Evolutionary conservation across 2,888 invertebrate genomes (phyloP), one percentile per base, ranked within the genome.

Genomic region (Parthenolecanium corni): DNA sequence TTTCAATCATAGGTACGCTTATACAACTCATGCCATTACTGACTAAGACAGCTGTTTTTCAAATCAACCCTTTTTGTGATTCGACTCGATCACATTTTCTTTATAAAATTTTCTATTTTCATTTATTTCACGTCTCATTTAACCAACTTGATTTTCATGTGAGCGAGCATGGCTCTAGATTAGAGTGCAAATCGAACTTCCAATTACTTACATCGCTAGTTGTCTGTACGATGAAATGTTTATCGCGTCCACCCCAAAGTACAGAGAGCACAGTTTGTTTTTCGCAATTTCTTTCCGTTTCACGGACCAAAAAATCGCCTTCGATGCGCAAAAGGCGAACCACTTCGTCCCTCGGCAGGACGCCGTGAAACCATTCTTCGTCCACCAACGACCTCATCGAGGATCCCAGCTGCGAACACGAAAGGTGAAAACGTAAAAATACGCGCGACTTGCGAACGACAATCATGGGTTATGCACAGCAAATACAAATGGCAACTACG

Each of bases 311-410:
- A 75, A 91, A 96, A 74, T 96, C 95, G 0, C 96, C 96, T 69
- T 96, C 90, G 62, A 85, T 85, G n/a, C 86, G 82, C 65, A 96
- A 78, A 44, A 96, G 78, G 65, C 94, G 78, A 47, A 94, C 93
- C 31, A 95, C 95, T 76, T 96, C 95, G 74, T 95, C 95, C 14
- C 96, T 80, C 0, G 96, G 96, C 65, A 96, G 75, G 12, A 95
- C 93, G 0, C 96, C 96, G 72, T 96, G 96, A 76, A 95, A 95
- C 94, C 94, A 95, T 73, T 93, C 92, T 75, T 94, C 93, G 69
- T 93, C 91, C 66, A 90, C 85, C 52, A 89, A 75, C 12, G 84
- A 82, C 46, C 85, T 82, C 71, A 82, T 84, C 44, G 77, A 67
- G 1, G 68, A 68, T 25, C 68, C 67, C 53, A 69, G 63, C 69